A percentile compares a stretch with the other conserved stretches of the same genome.
Conservation (phyloP, 2,797 vertebrate species). For the Sebastes nivosus region DNA sequence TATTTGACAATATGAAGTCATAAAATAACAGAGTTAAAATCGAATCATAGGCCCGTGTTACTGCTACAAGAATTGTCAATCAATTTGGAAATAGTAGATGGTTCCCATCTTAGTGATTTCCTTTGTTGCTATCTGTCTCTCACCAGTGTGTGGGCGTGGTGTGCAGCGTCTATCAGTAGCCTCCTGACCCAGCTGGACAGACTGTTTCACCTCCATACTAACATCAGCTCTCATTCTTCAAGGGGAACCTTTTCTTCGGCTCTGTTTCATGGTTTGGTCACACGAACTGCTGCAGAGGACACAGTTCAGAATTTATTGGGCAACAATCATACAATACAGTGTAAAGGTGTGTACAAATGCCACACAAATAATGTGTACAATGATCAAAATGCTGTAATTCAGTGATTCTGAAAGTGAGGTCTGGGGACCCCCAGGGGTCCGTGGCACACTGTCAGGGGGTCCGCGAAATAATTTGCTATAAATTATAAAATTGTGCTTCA, state of each 20-base stretch:
- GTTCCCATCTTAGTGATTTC: background rate
- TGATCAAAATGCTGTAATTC: background rate
- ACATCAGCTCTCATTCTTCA: slow-evolving; percentile 26
- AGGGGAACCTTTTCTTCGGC: background rate
- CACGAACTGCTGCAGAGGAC: background rate
- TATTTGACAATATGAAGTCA: background rate
- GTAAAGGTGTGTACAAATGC: background rate
- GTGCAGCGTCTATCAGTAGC: background rate
- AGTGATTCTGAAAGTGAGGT: too few species aligned
- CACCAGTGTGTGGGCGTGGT: slow-evolving; percentile 33
- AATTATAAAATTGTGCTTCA: too few species aligned
- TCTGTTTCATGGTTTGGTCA: slow-evolving; percentile 6
- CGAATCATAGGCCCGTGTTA: background rate
- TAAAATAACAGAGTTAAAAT: background rate
- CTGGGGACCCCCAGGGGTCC: too few species aligned
- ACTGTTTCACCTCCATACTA: slow-evolving; percentile 29
- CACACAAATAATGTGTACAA: background rate
- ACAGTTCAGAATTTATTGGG: background rate
- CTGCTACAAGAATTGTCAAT: background rate
- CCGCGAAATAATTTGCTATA: too few species aligned
- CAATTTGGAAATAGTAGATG: background rate
- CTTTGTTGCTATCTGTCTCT: slow-evolving; percentile 15
- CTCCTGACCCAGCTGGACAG: background rate
- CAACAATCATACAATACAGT: background rate
- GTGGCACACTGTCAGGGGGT: too few species aligned